phyloP scores from a whole-genome alignment of 1,140 invertebrate species.

The Belonocnema kinseyi region DNA sequence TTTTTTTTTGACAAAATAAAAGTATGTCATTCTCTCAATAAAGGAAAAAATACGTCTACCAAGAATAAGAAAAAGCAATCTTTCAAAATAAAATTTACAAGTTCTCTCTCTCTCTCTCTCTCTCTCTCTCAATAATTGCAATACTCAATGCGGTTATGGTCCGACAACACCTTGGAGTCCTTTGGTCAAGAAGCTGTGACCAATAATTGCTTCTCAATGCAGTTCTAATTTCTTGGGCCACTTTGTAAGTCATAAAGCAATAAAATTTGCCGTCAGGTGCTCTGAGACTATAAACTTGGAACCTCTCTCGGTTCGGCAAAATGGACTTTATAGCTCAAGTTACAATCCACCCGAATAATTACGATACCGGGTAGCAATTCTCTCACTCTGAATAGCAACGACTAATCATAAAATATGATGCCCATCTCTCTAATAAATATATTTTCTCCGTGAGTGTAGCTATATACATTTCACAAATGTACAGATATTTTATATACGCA shows the following conservation, averaged over 20 bases:
- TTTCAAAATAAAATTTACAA: neutral
- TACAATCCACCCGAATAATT: slow-evolving; percentile 5
- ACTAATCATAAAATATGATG: too few relatives aligned
- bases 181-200: slow-evolving; percentile 23
- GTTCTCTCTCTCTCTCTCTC: neutral
- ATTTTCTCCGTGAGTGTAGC: neutral
- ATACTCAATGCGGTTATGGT: slow-evolving; percentile 16
- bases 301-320: neutral
- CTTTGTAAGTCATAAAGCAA: slow-evolving; percentile 20
- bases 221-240: slow-evolving; percentile 17
- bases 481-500: slow-evolving; percentile 37
- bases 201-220: slow-evolving; percentile 26
- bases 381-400: too few relatives aligned
- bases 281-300: neutral
- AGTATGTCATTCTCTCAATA: too few relatives aligned
- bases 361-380: too few relatives aligned
- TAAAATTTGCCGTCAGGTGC: neutral
- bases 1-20: too few relatives aligned
- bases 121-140: neutral
- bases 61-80: neutral
- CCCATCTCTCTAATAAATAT: neutral
- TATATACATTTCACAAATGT: slow-evolving; percentile 36
- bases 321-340: slow-evolving; percentile 4
- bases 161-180: neutral
- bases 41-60: neutral